Percentiles rank a stretch among this genome's conserved stretches.
These are phyloP conservation scores for Tenthredo mesomela DNA, from an alignment of 2,888 invertebrate species.

Conservation along the genomic window DNA sequence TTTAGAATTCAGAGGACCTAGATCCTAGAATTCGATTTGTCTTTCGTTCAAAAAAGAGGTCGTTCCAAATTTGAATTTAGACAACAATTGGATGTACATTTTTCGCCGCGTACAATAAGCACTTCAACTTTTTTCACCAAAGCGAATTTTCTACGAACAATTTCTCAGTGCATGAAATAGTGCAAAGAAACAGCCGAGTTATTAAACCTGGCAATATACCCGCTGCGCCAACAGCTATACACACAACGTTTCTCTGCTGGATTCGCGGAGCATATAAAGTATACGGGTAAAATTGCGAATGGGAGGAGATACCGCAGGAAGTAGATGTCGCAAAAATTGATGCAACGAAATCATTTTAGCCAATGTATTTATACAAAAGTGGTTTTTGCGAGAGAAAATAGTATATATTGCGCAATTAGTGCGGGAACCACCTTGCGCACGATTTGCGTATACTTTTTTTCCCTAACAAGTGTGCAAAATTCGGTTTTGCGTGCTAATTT, in stretches of 20 bases:
- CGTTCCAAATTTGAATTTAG: not conserved
- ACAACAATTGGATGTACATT: not conserved
- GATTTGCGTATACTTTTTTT: too few relatives aligned
- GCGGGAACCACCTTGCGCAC: too few relatives aligned
- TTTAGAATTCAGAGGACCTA: too few relatives aligned
- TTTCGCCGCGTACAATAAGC: not conserved
- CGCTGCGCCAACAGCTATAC: not conserved
- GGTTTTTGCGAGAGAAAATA: not conserved
- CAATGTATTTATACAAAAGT: not conserved
- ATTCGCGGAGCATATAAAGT: not conserved
- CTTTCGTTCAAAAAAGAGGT: not conserved
- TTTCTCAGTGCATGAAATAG: not conserved
- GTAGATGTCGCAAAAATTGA: not conserved
- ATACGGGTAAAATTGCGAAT: not conserved
- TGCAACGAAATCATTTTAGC: not conserved
- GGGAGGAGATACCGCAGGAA: not conserved
- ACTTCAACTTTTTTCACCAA: not conserved
- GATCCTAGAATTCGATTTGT: too few relatives aligned
- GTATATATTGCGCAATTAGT: too few relatives aligned
- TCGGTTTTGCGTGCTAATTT: too few relatives aligned
- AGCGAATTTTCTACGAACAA: not conserved
- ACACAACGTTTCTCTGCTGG: not conserved
- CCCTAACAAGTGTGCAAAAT: too few relatives aligned
- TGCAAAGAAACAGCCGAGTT: not conserved
- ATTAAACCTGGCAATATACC: not conserved